Base-by-base conservation (phyloP, 2,797 vertebrate species). In the Onychomys arenicola region DNA sequence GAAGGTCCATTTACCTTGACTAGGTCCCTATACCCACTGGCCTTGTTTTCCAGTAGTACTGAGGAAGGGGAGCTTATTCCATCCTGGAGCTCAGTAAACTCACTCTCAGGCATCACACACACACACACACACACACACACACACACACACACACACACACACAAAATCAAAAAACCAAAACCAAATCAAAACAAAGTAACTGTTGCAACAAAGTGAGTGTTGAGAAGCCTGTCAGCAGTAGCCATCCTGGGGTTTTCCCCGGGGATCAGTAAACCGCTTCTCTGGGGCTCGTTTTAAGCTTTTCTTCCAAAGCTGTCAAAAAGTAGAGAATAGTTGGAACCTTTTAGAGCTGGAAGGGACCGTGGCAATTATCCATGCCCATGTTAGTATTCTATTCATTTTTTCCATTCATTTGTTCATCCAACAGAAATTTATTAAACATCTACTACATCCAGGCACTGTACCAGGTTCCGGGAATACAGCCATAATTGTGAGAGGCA, bases 231-330 rank as follows among this genome's bases (percentile, higher is more conserved):
- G 95, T 98, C 96, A 95, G 96, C 82, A 76, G 69, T 69, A 83
- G 27, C 87, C 92, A 81, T 65, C 61, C 78, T 9, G 19, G 86
- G 93, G 55, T 76, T 95, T 84, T 89, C 94, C 94, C 80, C 0
- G 0, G 94, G 92, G 95, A 97, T 40, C 8, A 0, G 67, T 25
- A 61, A 84, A 59, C 40, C 73, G 92, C 85, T 95, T 97, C 93
- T 97, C 89, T 81, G 71, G 85, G 95, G 93, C 61, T 96, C 67
- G 23, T 97, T 96, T 96, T 37, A 93, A 97, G 95, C 73, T 96
- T 97, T 95, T 91, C 78, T 93, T 97, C 92, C 46, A 55, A 95
- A 94, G 57, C 91, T 97, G 97, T 94, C 95, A 96, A 84, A 94
- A 89, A 96, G 52, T 82, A 85, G 93, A 95, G 95, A 91, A 17